phyloP scores from a whole-genome alignment of 2,797 vertebrate genomes.

The Epinephelus awoara region DNA sequence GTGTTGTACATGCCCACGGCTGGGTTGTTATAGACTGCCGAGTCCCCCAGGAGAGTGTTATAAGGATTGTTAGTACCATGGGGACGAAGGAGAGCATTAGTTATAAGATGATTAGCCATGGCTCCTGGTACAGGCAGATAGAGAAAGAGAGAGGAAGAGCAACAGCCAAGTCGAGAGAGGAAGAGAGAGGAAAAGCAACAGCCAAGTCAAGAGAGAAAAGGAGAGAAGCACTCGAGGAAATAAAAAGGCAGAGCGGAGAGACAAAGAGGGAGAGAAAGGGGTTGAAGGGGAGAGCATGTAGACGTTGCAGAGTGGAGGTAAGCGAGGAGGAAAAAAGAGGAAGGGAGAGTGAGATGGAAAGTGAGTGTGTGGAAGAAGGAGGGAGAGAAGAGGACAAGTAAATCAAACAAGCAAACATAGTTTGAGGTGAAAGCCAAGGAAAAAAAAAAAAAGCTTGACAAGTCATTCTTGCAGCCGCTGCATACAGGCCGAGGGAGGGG shows the following conservation, averaged over 20 bases:
- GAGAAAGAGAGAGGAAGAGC: conserved; percentile 77
- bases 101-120: conserved; percentile 99
- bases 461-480: conserved; percentile 86
- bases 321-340: conserved; percentile 42
- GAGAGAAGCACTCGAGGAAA: conserved; percentile 59
- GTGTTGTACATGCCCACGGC: conserved; percentile 99
- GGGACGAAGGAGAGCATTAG: conserved; percentile 99
- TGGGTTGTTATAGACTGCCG: conserved; percentile 99
- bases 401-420: conserved; percentile 94
- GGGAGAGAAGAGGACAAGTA: conserved; percentile 85
- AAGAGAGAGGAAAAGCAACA: conserved; percentile 68
- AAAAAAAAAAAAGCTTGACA: conserved; percentile 86
- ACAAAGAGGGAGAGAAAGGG: conserved; percentile 40
- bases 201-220: conserved; percentile 65
- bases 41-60: conserved; percentile 99
- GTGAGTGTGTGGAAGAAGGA: conserved; percentile 83
- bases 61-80: conserved; percentile 99
- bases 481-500: conserved; percentile 62
- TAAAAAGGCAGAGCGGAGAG: conserved; percentile 45
- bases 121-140: conserved; percentile 97
- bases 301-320: conserved; percentile 69
- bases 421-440: conserved; percentile 85
- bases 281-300: conserved; percentile 62
- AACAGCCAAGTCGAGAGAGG: conserved; percentile 73
- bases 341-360: conserved; percentile 65